Conservation (phyloP, 2,797 vertebrate genomes). For the Chrysocyon brachyurus region DNA sequence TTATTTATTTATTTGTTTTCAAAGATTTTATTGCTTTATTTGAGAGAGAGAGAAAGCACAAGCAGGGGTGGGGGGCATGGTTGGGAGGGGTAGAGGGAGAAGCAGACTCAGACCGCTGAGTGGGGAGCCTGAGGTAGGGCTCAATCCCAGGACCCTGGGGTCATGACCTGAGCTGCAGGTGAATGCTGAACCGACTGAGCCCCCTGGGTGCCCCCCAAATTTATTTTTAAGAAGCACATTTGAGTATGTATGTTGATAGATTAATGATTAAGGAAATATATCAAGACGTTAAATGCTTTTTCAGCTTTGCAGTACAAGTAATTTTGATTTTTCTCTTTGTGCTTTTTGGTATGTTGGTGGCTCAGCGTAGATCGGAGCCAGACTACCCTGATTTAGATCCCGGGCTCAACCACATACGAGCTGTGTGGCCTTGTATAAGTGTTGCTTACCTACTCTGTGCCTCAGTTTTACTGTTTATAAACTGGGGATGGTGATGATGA, state of each 20-base stretch:
- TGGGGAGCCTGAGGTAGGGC: neutral
- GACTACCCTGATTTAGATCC: neutral
- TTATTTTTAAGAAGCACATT: neutral
- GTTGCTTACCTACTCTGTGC: neutral
- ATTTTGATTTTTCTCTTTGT: slow-evolving; percentile 3
- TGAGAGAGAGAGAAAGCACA: neutral
- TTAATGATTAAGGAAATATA: neutral
- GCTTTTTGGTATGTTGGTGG: neutral
- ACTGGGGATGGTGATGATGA: neutral
- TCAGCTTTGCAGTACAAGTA: neutral
- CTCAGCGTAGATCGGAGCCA: neutral
- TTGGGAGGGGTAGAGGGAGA: neutral
- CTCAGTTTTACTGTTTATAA: neutral
- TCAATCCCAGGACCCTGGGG: neutral
- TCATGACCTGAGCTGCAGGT: neutral
- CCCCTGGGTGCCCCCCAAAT: neutral
- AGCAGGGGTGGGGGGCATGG: neutral
- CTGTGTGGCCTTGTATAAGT: neutral
- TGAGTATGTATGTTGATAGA: neutral
- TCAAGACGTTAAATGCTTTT: neutral
- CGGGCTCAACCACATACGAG: neutral
- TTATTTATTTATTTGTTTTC: neutral
- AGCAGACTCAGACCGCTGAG: neutral
- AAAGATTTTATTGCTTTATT: neutral
- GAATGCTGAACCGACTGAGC: neutral